A percentile compares a stretch with the other conserved stretches of the same genome.
These are phyloP conservation scores for Cinclus mexicanus DNA, from an alignment of 2,113 vertebrate species.

Conservation along the genomic window DNA sequence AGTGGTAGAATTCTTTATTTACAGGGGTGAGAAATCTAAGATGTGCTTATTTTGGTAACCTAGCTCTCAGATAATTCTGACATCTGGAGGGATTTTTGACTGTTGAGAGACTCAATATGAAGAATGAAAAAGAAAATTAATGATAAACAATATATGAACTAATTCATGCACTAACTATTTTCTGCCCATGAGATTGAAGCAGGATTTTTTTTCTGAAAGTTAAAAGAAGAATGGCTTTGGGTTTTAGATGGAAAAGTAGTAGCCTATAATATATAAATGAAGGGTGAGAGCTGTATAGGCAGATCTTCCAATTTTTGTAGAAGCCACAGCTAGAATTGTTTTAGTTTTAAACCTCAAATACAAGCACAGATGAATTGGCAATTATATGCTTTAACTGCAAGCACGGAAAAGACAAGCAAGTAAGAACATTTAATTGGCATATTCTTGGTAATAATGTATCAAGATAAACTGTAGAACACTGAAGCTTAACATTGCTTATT, in stretches of 20 bases:
- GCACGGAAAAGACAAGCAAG: background rate
- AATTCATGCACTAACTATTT: background rate
- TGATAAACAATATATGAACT: background rate
- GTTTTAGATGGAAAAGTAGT: background rate
- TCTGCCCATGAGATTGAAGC: background rate
- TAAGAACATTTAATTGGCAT: background rate
- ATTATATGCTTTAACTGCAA: background rate
- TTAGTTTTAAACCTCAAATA: background rate
- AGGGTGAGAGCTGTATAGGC: background rate
- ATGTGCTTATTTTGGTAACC: background rate
- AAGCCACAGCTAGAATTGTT: background rate
- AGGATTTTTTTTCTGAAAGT: background rate
- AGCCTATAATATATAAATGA: background rate
- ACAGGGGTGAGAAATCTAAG: background rate
- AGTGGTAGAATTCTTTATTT: background rate
- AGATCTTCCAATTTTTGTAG: background rate
- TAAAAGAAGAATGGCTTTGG: background rate
- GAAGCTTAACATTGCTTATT: background rate
- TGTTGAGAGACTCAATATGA: background rate
- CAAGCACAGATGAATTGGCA: background rate
- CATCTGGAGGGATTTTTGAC: background rate
- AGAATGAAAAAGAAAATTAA: background rate
- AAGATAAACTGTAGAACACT: background rate
- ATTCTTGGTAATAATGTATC: background rate
- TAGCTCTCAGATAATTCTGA: background rate